Evolutionary conservation across 2,113 vertebrate species (phyloP).

Genomic region (Etheostoma spectabile): DNA sequence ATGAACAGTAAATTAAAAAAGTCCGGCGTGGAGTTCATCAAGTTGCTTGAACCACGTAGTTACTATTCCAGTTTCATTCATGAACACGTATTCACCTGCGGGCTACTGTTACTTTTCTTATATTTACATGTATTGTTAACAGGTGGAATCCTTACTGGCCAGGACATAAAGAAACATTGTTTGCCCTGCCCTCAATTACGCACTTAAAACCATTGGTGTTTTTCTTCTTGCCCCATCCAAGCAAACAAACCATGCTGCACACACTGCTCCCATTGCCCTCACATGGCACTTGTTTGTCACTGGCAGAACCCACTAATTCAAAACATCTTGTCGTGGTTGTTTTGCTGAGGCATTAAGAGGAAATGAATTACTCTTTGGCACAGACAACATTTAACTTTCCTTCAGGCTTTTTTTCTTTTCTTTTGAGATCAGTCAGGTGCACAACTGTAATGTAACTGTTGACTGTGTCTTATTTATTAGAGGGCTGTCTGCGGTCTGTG

Average conservation of each 20-base stretch:
- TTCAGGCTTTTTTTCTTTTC: background rate
- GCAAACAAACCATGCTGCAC: background rate
- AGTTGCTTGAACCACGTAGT: background rate
- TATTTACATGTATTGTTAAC: constrained; percentile 27
- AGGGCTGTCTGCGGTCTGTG: constrained; percentile 13
- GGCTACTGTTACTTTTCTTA: background rate
- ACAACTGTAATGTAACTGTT: background rate
- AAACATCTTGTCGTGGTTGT: constrained; percentile 32
- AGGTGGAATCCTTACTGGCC: constrained; percentile 18
- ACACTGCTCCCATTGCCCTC: background rate
- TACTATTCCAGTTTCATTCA: constrained; percentile 13
- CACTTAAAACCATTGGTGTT: constrained; percentile 41
- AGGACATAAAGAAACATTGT: constrained; percentile 40
- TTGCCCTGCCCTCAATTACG: constrained; percentile 41
- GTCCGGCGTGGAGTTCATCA: no score
- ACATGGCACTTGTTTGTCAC: constrained; percentile 40
- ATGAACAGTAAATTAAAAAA: no score
- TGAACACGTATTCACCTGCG: background rate
- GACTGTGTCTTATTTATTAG: constrained; percentile 6
- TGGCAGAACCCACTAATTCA: constrained; percentile 14
- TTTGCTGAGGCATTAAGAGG: constrained; percentile 38
- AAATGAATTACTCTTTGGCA: constrained; percentile 3
- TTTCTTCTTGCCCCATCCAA: constrained; percentile 20
- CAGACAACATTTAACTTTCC: constrained; percentile 8
- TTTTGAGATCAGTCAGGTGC: constrained; percentile 20